Percentiles rank a stretch among this genome's conserved stretches.
These are phyloP conservation scores for Bombyx huttoni DNA, from an alignment of 2,888 invertebrate genomes.

Conservation along the genomic window DNA sequence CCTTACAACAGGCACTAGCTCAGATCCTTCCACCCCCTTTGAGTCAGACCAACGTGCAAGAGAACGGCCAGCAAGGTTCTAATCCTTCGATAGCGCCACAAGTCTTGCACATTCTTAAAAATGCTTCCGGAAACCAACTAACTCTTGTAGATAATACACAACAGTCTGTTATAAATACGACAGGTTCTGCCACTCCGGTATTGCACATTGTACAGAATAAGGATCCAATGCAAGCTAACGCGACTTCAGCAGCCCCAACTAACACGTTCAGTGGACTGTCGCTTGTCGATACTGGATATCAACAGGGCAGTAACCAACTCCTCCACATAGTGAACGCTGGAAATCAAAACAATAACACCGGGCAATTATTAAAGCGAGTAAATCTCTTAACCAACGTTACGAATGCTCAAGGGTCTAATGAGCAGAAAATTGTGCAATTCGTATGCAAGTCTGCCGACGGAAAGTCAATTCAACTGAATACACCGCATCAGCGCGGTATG, in stretches of 20 bases:
- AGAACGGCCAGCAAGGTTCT: constrained; percentile 30
- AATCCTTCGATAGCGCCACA: constrained; percentile 34
- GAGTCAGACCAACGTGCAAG: constrained; percentile 39
- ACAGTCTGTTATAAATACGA: constrained; percentile 47
- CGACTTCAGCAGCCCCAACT: constrained; percentile 28
- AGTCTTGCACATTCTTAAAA: constrained; percentile 62
- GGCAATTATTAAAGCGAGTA: constrained; percentile 59
- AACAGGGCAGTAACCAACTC: constrained; percentile 60
- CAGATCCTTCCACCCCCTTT: constrained; percentile 60
- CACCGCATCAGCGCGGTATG: constrained; percentile 68
- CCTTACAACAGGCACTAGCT: constrained; percentile 61
- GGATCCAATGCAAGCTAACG: constrained; percentile 24
- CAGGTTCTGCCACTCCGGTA: constrained; percentile 44
- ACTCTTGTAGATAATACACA: constrained; percentile 52
- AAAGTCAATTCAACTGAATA: constrained; percentile 69
- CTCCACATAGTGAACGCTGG: constrained; percentile 64
- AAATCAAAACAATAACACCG: constrained; percentile 38
- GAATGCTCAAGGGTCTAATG: constrained; percentile 59
- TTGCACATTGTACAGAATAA: constrained; percentile 66
- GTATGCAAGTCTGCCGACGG: constrained; percentile 76
- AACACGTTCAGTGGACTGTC: constrained; percentile 53
- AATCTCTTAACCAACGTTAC: constrained; percentile 61
- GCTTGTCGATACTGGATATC: constrained; percentile 52
- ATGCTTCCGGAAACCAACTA: constrained; percentile 46
- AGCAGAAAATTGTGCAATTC: constrained; percentile 73